Percentiles rank a stretch among this genome's conserved stretches.
Evolutionary conservation across 1,140 invertebrate genomes (phyloP).

Genomic region (Homarus americanus): DNA sequence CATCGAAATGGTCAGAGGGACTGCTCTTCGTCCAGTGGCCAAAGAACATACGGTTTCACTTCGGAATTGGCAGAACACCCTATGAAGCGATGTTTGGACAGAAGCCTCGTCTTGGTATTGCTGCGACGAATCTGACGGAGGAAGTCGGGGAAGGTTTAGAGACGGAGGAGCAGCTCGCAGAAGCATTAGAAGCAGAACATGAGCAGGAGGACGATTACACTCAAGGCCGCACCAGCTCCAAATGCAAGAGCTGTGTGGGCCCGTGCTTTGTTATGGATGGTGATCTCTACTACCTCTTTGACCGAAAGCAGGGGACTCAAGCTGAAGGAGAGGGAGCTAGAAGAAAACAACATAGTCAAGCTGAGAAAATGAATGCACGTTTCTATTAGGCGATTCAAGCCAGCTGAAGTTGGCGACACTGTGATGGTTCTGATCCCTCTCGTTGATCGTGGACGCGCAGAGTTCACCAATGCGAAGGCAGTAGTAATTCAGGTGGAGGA

Average conservation of each 20-base stretch:
- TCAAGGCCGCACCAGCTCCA: conserved; percentile 24
- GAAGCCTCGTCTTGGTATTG: conserved; percentile 32
- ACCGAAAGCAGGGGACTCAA: too few relatives aligned
- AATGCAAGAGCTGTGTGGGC: conserved; percentile 19
- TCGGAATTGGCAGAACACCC: conserved; percentile 48
- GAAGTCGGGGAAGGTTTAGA: neutral
- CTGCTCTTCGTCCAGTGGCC: conserved; percentile 56
- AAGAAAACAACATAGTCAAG: conserved; percentile 42
- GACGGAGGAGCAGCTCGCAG: too few relatives aligned
- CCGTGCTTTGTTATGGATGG: conserved; percentile 33
- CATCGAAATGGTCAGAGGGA: conserved; percentile 47
- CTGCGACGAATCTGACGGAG: conserved; percentile 3
- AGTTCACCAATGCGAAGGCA: conserved; percentile 44
- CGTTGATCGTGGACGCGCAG: conserved; percentile 53
- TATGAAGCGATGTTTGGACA: conserved; percentile 51
- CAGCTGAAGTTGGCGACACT: conserved; percentile 39
- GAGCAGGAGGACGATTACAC: too few relatives aligned
- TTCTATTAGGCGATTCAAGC: conserved; percentile 22
- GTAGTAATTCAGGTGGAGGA: conserved; percentile 23
- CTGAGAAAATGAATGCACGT: conserved; percentile 33
- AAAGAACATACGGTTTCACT: conserved; percentile 53
- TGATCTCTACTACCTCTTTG: conserved; percentile 28
- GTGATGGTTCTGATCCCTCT: conserved; percentile 57
- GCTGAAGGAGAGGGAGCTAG: conserved; percentile 46
- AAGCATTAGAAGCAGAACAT: conserved; percentile 41